These are phyloP conservation scores for Lithosia quadra DNA, from an alignment of 2,888 invertebrate species.

Conservation along the genomic window DNA sequence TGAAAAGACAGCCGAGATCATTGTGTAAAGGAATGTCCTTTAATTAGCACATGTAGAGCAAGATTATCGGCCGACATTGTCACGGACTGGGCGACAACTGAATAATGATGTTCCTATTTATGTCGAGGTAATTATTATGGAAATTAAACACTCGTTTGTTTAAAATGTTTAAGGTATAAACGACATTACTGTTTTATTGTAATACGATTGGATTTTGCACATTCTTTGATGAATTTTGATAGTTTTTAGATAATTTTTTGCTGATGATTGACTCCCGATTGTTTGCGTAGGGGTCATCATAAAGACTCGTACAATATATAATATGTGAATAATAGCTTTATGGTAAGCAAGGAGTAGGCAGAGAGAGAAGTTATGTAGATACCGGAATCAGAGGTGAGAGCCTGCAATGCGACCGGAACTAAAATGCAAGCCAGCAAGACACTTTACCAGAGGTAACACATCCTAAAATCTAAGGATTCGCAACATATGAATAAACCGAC, in stretches of 20 bases:
- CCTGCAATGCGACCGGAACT: too few relatives aligned
- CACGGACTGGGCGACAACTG: slow-evolving; percentile 72
- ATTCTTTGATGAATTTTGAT: neutral
- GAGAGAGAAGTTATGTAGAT: too few relatives aligned
- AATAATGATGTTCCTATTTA: slow-evolving; percentile 75
- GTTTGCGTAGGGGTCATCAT: too few relatives aligned
- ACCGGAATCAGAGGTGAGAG: too few relatives aligned
- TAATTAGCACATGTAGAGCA: slow-evolving; percentile 84
- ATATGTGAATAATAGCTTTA: too few relatives aligned
- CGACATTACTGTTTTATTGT: slow-evolving; percentile 22
- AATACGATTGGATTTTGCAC: slow-evolving; percentile 8
- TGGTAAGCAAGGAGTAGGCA: too few relatives aligned
- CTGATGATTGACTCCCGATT: too few relatives aligned
- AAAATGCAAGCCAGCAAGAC: too few relatives aligned
- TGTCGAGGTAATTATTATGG: slow-evolving; percentile 58
- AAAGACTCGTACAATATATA: too few relatives aligned
- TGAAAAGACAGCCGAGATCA: slow-evolving; percentile 77
- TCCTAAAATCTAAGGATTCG: neutral
- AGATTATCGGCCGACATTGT: slow-evolving; percentile 78
- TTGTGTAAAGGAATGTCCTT: slow-evolving; percentile 78
- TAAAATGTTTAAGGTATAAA: slow-evolving; percentile 16
- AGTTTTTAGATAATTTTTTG: neutral
- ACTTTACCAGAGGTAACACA: too few relatives aligned
- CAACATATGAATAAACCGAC: neutral
- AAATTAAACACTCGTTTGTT: slow-evolving; percentile 47